Conservation (phyloP, 2,888 invertebrate species). For the Tiliacea aurago region DNA sequence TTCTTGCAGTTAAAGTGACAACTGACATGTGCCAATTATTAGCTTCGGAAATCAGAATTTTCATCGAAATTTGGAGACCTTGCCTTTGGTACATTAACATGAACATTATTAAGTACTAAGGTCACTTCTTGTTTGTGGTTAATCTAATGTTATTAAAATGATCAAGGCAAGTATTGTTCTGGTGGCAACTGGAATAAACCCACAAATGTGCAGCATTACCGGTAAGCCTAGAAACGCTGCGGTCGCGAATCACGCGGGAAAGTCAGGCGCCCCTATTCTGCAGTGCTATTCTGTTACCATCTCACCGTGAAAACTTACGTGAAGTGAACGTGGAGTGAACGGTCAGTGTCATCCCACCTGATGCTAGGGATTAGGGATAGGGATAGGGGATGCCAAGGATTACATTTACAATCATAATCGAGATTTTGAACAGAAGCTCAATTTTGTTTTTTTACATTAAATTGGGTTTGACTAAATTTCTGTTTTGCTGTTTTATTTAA, state of each 20-base stretch:
- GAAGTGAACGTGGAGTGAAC: too few relatives aligned
- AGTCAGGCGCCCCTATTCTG: constrained; percentile 53
- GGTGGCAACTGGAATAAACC: constrained; percentile 52
- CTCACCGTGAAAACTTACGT: too few relatives aligned
- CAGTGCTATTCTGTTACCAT: too few relatives aligned
- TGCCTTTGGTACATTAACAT: not conserved
- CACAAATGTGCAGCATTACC: constrained; percentile 64
- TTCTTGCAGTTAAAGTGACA: not conserved
- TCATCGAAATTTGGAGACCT: not conserved
- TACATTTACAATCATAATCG: too few relatives aligned
- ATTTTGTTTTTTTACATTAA: too few relatives aligned
- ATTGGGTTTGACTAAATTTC: too few relatives aligned
- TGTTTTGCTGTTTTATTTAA: too few relatives aligned
- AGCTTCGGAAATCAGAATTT: not conserved
- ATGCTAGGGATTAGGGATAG: too few relatives aligned
- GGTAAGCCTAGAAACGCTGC: constrained; percentile 65
- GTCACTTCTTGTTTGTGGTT: constrained; percentile 22
- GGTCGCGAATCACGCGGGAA: constrained; percentile 66
- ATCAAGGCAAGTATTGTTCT: constrained; percentile 25
- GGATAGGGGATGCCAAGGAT: too few relatives aligned
- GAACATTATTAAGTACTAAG: not conserved
- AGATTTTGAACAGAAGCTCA: too few relatives aligned
- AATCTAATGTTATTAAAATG: constrained; percentile 31
- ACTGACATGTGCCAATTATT: not conserved
- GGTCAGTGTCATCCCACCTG: too few relatives aligned